Base-by-base conservation (phyloP, 2,797 vertebrate genomes). In the Mallotus villosus region DNA sequence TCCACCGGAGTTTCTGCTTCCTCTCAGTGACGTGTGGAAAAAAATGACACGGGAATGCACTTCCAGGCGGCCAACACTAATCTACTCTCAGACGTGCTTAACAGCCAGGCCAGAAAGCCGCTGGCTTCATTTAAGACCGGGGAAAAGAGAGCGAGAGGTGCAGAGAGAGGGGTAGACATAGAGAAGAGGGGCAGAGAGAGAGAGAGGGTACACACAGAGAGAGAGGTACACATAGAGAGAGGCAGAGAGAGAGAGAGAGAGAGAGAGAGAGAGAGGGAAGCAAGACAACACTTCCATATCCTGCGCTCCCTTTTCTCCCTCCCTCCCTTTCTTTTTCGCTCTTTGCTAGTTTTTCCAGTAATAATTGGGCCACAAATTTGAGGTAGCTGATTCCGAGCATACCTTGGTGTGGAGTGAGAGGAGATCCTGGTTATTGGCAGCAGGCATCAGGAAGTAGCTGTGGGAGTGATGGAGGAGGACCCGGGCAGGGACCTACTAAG, bases 391-490 rank as follows among this genome's bases (percentile, higher is more conserved):
- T 55, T 55, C 51, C 51, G n/a, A 55, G 51, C 51, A n/a, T 55
- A 55, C 19, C 51, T n/a, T 55, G 19, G 51, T 55, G 51, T 55
- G 51, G 19, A 19, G 51, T 5, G 51, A 55, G 1, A 5, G 51
- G 51, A 55, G 19, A 17, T 55, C 51, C 62, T 59, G 53, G 24
- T 27, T 63, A 61, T 29, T 27, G 58, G n/a, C 37, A 68, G 49
- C 49, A 14, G 37, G 64, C 66, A 58, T 64, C 32, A 51, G 68
- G 37, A 63, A 67, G 63, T 60, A 73, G 51, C 16, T 65, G 51
- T 71, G 69, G 46, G 46, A 49, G 37, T 41, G 29, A 70, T 64
- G 71, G 60, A 71, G 70, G 60, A 58, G 68, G 64, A 19, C 69
- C 21, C 24, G 8, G 34, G 22, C 4, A 24, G 16, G 21, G 5